phyloP scores from a whole-genome alignment of 1,140 invertebrate genomes.

The Papilio glaucus region DNA sequence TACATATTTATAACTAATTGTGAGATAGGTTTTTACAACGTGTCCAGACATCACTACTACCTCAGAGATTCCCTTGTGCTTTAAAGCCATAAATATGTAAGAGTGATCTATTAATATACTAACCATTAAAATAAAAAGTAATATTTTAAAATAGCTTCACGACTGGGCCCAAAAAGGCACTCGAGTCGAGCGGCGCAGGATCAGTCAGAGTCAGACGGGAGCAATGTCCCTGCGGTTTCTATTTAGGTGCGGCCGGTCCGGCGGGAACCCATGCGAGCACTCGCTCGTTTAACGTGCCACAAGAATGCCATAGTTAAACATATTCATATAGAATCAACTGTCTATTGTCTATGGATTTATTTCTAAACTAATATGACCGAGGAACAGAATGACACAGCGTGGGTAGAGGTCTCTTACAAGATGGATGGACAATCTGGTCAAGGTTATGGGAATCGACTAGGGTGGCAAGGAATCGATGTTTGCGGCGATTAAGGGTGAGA shows the following conservation, averaged over 20 bases:
- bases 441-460: no score
- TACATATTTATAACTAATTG: no score
- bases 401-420: no score
- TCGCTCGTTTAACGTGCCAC: slow-evolving; percentile 71
- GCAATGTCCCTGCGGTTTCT: slow-evolving; percentile 82
- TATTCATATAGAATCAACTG: background rate
- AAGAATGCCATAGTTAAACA: slow-evolving; percentile 62
- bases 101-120: background rate
- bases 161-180: slow-evolving; percentile 69
- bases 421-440: no score
- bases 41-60: no score
- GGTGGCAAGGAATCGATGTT: no score
- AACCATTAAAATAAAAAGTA: background rate
- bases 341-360: no score
- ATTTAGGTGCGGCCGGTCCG: slow-evolving; percentile 81
- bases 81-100: background rate
- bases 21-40: no score
- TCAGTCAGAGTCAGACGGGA: slow-evolving; percentile 68
- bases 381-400: no score
- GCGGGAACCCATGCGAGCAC: slow-evolving; percentile 70
- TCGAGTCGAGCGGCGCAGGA: slow-evolving; percentile 66
- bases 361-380: no score
- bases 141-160: slow-evolving; percentile 48
- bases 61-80: no score
- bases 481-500: no score